Percentiles rank a stretch among this genome's conserved stretches.
These are phyloP conservation scores for Chrysochloris asiatica DNA, from an alignment of 2,113 vertebrate species.

Conservation along the genomic window DNA sequence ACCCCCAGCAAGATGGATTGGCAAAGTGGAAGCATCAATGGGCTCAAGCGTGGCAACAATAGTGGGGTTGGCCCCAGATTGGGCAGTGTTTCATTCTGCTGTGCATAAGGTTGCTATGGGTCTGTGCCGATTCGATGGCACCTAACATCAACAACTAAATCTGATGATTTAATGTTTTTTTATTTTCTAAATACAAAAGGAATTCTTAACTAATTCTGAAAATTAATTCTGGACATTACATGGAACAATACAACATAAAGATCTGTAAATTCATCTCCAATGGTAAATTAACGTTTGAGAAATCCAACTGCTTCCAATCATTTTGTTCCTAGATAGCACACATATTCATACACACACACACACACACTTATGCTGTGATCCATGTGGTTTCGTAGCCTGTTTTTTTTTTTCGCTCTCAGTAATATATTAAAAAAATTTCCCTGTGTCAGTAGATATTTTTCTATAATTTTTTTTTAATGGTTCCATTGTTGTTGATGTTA, in stretches of 20 bases:
- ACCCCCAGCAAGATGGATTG: too few species aligned
- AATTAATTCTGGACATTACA: conserved; percentile 1
- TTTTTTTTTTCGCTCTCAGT: background rate
- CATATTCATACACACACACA: too few species aligned
- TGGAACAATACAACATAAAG: conserved; percentile 56
- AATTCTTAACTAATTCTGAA: conserved; percentile 55
- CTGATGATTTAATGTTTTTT: conserved; percentile 55
- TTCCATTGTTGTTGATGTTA: too few species aligned
- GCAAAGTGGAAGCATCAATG: too few species aligned
- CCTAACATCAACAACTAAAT: too few species aligned
- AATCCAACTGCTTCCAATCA: background rate
- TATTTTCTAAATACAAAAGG: conserved; percentile 58
- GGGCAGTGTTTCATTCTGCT: too few species aligned
- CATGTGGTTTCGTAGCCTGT: background rate
- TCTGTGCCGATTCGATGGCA: too few species aligned
- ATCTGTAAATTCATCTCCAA: background rate
- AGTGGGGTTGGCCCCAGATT: too few species aligned
- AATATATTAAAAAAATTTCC: conserved; percentile 4
- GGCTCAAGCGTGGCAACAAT: too few species aligned
- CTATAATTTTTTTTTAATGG: conserved; percentile 41
- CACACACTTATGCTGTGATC: background rate
- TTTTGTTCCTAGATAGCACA: conserved; percentile 4
- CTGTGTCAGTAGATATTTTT: conserved; percentile 36
- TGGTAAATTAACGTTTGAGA: conserved; percentile 50
- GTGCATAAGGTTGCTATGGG: too few species aligned